Base-by-base conservation (phyloP, 2,888 invertebrate genomes). In the Parascotia fuliginaria region DNA sequence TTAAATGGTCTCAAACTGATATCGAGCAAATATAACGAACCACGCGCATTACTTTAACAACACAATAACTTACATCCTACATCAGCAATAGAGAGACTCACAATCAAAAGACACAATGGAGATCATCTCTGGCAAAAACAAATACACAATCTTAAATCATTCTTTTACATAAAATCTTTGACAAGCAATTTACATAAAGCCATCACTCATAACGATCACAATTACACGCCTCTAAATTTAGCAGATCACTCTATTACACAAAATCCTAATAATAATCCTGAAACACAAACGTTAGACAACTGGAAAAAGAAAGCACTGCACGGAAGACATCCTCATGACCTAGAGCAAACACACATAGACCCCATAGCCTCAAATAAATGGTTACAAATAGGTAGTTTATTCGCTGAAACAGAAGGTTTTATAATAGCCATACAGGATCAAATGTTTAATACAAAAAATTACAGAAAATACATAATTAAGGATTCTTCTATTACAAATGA, bases 1-100 rank as follows among this genome's bases (percentile, higher is more conserved):
- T 33, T 9, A 36, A 36, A 36, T 45, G 45, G 45, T 22, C 33
- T 15, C 39, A 49, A 33, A 49, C 49, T 13, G 40, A 49, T 40
- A 28, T 32, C 5, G 34, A 43, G 13, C 16, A 31, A 1, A 12
- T 61, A 34, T 55, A 61, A 46, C 13, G 37, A 28, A 29, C 2
- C 0, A 47, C 52, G 16, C 45, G 55, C 15, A 52, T 49, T 0
- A 49, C 33, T 31, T 39, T 43, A n/a, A 45, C 45, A 45, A 13
- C 27, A 33, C 39, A 38, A 33, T 6, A 3, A 45, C n/a, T 16
- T 28, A 9, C 49, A 49, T 14, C 43, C 49, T 14, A 49, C 43
- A 43, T 49, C 49, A 4, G 36, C 36, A n/a, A 36, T 36, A 36
- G 36, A 36, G 19, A 13, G 36, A n/a, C 36, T 36, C n/a, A 49